Evolutionary conservation across 2,113 vertebrate species (phyloP), one percentile per base, ranked within the genome.

Genomic region (Eubucco bourcierii): DNA sequence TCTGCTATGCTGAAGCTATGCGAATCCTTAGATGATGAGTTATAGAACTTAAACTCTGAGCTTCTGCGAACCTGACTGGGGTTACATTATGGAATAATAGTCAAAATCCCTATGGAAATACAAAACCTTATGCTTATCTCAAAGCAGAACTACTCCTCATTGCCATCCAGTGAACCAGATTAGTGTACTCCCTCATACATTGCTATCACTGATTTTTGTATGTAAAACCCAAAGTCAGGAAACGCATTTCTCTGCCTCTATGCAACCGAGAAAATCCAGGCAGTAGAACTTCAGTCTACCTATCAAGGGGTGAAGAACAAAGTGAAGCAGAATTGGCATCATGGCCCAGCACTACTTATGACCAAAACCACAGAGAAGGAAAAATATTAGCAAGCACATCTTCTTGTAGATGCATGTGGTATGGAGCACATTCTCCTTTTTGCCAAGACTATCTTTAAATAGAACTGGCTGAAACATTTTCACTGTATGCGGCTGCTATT

Each of bases 81-180:
- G 8, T 81, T 68, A 39, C 12, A 33, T 55, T 15, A 52, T 4
- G 24, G 3, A 19, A 19, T 34, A 75, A 37, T 21, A 60, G 19
- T 50, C 44, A 70, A 50, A 71, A 66, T 65, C 68, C 7, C 5
- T 39, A 6, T 34, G 33, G 5, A 53, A 63, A 84, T 55, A 66
- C 31, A 56, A 37, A 71, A 34, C 19, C 60, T 31, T 75, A 85
- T 93, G 4, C n/a, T 74, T 87, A 78, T 34, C 24, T 88, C n/a
- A 76, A 61, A 72, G n/a, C 21, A 91, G 87, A 94, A 46, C 58
- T 87, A 84, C 87, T 96, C 72, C 91, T 93, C 52, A 85, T 88
- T 94, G 88, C 77, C 90, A 93, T 53, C 90, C 90, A 95, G 71
- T 75, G 93, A 95, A 88, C 20, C 5, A 77, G 73, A 75, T 25